Evolutionary conservation across 2,888 invertebrate genomes (phyloP), one percentile per base, ranked within the genome.

Genomic region (Apamea sordens): DNA sequence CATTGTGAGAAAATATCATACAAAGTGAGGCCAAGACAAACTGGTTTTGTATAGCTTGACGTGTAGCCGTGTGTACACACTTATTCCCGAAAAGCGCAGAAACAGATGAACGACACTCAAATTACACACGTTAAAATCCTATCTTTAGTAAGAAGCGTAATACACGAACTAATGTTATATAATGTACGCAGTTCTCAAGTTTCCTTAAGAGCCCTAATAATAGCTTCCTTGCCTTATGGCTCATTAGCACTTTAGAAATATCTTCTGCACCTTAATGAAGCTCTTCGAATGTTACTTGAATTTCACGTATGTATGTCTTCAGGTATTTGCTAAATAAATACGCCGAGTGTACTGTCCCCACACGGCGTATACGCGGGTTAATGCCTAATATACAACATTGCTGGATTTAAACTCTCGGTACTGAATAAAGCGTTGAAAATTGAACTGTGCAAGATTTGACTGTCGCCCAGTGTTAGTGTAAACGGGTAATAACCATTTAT

Each of bases 241-340:
- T 79, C 56, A 73, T 84, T 73, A 84, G 63, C 18, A 15, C 36
- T 69, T 73, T 28, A 18, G 44, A 79, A 69, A 67, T 63, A 47
- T 70, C 64, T 73, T 73, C 28, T 36, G 44, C 18, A 28, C 32
- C 50, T 18, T 82, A 69, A 82, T 73, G 59, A 44, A 56, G 41
- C n/a, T 24, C 41, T 63, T 24, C 7, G 13, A 47, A n/a, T 53
- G 41, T 3, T 77, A 50, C 47, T 83, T 69, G 28, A 82, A 53
- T 56, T 47, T 63, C 7, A 53, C 21, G n/a, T n/a, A n/a, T n/a
- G 15, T 53, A 11, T 56, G 28, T 50, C 15, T 56, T 50, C 1
- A 61, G 47, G 1, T 36, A 61, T 80, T 68, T 21, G n/a, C 7
- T 53, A 7, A 21, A 53, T 21, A 53, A 6, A 36, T 36, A 36